Conservation (phyloP, 2,113 vertebrate species). For the Donacobius atricapilla region DNA sequence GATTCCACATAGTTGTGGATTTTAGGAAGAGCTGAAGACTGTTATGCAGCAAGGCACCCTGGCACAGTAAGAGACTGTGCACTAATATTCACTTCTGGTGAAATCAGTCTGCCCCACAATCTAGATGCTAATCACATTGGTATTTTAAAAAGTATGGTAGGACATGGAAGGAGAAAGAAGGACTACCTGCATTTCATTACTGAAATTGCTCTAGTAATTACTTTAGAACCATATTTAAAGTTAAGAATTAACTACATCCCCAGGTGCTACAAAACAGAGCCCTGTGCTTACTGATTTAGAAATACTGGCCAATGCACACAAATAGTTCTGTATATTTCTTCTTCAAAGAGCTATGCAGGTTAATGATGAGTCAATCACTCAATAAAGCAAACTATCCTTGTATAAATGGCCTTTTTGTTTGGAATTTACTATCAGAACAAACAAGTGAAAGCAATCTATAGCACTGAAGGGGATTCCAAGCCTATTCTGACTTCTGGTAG, state of each 20-base stretch:
- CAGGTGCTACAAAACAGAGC: neutral
- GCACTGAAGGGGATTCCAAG: neutral
- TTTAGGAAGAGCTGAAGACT: neutral
- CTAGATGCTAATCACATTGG: neutral
- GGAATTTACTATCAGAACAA: neutral
- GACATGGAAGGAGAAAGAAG: neutral
- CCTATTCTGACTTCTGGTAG: neutral
- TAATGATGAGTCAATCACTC: neutral
- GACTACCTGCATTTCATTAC: neutral
- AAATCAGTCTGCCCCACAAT: neutral
- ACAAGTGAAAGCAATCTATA: neutral
- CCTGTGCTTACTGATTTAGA: neutral
- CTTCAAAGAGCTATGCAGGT: neutral
- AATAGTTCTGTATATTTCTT: neutral
- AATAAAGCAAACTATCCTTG: neutral
- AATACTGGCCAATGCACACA: neutral
- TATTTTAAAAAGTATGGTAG: neutral
- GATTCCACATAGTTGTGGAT: accelerated
- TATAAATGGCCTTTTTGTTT: neutral
- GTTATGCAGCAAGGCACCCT: neutral
- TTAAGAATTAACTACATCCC: neutral
- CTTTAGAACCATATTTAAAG: neutral
- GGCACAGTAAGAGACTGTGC: neutral
- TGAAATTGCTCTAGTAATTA: neutral
- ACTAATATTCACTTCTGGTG: neutral